These are phyloP conservation scores for Scaptomyza reducta DNA, from an alignment of 2,888 invertebrate species.

Conservation along the genomic window DNA sequence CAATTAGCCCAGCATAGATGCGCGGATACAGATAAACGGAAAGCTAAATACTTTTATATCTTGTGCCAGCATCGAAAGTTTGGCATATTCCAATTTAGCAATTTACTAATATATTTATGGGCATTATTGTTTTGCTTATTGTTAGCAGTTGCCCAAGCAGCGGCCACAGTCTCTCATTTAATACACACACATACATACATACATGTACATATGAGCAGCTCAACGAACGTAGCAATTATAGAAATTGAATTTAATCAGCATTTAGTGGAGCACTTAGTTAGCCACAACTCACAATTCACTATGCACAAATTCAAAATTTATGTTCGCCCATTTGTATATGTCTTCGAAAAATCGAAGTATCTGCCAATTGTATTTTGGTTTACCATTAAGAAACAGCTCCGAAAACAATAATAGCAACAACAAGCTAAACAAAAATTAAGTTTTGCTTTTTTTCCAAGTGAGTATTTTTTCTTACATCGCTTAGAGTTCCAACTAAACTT, in stretches of 20 bases:
- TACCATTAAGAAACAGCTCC: neutral
- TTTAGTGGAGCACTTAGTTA: conserved; percentile 25
- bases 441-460: too few relatives aligned
- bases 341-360: neutral
- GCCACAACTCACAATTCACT: conserved; percentile 3
- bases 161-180: conserved; percentile 27
- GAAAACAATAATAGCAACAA: too few relatives aligned
- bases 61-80: conserved; percentile 1
- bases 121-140: conserved; percentile 10
- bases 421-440: too few relatives aligned
- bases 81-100: neutral
- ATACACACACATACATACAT: conserved; percentile 11
- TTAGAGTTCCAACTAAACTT: too few relatives aligned
- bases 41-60: neutral
- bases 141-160: conserved; percentile 8
- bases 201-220: neutral
- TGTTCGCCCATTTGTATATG: conserved; percentile 33
- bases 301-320: conserved; percentile 8
- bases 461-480: too few relatives aligned
- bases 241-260: conserved; percentile 32
- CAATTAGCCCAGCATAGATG: conserved; percentile 6
- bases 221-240: conserved; percentile 25
- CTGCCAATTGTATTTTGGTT: neutral
- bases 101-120: conserved; percentile 36
- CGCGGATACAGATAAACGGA: conserved; percentile 1